Percentiles rank a stretch among this genome's conserved stretches.
These are phyloP conservation scores for Hippocampus mohnikei DNA, from an alignment of 2,113 vertebrate species.

Conservation along the genomic window DNA sequence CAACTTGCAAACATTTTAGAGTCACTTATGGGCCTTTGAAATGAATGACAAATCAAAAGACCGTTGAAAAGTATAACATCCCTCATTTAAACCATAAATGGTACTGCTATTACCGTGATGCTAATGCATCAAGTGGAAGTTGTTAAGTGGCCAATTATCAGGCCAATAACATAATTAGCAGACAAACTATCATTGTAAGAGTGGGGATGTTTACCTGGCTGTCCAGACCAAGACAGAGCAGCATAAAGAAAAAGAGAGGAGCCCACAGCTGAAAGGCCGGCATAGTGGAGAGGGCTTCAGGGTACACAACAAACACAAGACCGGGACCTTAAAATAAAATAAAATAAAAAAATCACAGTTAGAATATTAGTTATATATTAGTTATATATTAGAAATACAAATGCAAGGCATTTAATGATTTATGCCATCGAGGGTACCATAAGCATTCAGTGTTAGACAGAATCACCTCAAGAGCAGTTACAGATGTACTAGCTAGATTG, in stretches of 20 bases:
- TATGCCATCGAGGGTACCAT: neutral
- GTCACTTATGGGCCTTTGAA: neutral
- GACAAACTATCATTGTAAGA: neutral
- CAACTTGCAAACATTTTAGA: neutral
- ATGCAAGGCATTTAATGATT: neutral
- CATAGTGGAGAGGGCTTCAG: conserved; percentile 73
- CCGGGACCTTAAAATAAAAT: conserved; percentile 62
- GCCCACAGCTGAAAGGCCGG: conserved; percentile 67
- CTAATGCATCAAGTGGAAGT: neutral
- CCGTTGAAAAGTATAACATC: neutral
- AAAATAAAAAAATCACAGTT: neutral
- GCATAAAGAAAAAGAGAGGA: conserved; percentile 74
- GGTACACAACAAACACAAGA: conserved; percentile 76
- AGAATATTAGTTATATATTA: neutral
- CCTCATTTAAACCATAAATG: neutral
- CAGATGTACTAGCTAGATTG: neutral
- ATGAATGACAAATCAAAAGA: neutral
- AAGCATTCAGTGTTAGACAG: too few relatives aligned
- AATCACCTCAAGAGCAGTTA: neutral
- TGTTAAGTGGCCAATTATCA: neutral
- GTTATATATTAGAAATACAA: too few relatives aligned
- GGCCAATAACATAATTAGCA: neutral
- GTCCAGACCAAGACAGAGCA: conserved; percentile 73
- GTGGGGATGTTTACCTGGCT: conserved; percentile 62
- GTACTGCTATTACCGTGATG: neutral